phyloP scores from a whole-genome alignment of 2,797 vertebrate genomes.

The Naso thynnoides region DNA sequence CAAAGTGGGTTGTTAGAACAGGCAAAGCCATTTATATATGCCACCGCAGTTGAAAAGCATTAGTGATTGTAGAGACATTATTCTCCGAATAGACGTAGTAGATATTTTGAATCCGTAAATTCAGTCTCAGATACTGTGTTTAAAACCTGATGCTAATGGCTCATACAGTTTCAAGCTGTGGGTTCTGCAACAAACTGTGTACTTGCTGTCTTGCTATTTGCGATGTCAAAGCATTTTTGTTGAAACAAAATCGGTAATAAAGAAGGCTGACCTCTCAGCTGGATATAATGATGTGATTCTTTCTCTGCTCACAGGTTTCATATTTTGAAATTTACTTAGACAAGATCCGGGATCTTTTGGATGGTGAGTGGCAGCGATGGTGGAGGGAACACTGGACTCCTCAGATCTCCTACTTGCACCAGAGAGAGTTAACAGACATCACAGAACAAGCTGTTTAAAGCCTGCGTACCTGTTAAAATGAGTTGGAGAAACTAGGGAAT shows the following conservation, averaged over 20 bases:
- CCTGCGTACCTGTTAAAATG: neutral
- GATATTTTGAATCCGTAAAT: neutral
- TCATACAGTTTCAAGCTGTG: neutral
- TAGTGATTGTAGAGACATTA: neutral
- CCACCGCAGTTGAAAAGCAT: neutral
- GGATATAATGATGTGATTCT: slow-evolving; percentile 2
- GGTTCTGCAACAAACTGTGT: neutral
- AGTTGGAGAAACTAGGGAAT: neutral
- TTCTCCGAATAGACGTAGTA: neutral
- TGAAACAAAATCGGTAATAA: neutral
- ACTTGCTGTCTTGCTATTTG: slow-evolving; percentile 16
- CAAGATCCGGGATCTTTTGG: slow-evolving; percentile 98
- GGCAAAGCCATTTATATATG: neutral
- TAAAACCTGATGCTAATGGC: neutral
- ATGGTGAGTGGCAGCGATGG: slow-evolving; percentile 85
- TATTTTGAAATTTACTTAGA: slow-evolving; percentile 99
- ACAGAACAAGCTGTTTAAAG: slow-evolving; percentile 4
- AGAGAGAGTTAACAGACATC: neutral
- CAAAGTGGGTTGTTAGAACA: slow-evolving; percentile 81
- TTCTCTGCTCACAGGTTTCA: slow-evolving; percentile 87
- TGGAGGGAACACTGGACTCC: neutral
- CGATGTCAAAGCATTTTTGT: slow-evolving; percentile 4
- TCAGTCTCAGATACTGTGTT: slow-evolving; percentile 3
- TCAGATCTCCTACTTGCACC: neutral
- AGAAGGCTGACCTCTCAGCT: neutral